Base-by-base conservation (phyloP, 2,113 vertebrate species). In the Lagopus muta region DNA sequence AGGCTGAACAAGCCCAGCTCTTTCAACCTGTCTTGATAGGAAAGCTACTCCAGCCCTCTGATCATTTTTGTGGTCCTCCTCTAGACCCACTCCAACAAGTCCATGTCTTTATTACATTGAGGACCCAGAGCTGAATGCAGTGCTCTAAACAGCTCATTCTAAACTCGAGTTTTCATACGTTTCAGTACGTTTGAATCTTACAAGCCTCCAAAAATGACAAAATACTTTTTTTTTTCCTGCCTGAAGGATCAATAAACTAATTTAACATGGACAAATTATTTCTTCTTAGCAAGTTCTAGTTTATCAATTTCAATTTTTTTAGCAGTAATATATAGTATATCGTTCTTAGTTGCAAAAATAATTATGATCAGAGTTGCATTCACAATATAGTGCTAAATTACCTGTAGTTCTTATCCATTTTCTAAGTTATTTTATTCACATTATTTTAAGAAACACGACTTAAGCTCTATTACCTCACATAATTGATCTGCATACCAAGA, bases 281-380 rank as follows among this genome's bases (percentile, higher is more conserved):
- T 90, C 50, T 80, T 87, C 77, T 69, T 73, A 88, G 42, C 34
- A 80, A 93, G 40, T 90, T 90, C 75, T 24, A 42, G 69, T 92
- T 96, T 79, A 89, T 93, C 58, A 83, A 85, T 93, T 92, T 92
- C 64, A 78, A 90, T 89, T 88, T 93, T 84, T 85, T 61, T 86
- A 94, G 38, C 76, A 89, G 75, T 82, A 93, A 92, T 89, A 92
- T 88, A 85, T 84, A 93, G 57, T n/a, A 64, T 60, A 78, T 91
- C 96, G 96, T 84, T 92, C 89, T 94, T 90, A 82, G 78, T 79
- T 92, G 86, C 72, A 88, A 92, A 96, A 95, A 92, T 78, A 84
- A 92, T 94, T 94, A 83, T 72, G 65, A 86, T 67, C 32, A 72
- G 67, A 80, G 12, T 88, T 70, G 74, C 52, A 70, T 77, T 86